A percentile compares a stretch with the other conserved stretches of the same genome.
Evolutionary conservation across 30 jellyfish, hydroid and myxozoan genomes (phyloP).

Genomic region (Hydra vulgaris): DNA sequence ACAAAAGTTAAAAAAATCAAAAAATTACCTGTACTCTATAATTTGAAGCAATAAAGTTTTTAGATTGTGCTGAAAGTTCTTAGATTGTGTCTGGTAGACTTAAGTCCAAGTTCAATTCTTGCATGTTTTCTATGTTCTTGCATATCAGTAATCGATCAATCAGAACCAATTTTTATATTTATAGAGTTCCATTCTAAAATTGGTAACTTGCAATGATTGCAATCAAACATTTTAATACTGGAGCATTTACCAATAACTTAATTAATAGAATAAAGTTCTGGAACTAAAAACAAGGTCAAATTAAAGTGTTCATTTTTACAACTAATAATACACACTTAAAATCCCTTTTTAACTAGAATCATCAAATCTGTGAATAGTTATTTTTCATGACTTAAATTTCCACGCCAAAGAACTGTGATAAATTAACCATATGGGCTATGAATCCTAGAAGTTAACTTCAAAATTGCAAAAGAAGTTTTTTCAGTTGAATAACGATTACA

Average conservation of each 20-base stretch:
- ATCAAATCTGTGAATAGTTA: background rate
- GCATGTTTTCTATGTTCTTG: too few species aligned
- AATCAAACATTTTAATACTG: background rate
- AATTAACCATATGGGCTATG: slow-evolving; percentile 2
- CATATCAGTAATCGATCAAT: background rate
- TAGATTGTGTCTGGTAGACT: too few species aligned
- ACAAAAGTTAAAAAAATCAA: too few species aligned
- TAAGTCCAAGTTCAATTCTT: too few species aligned
- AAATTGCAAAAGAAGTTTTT: background rate
- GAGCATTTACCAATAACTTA: background rate
- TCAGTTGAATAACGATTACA: background rate
- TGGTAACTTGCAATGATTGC: background rate
- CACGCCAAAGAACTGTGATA: background rate
- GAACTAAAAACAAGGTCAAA: background rate
- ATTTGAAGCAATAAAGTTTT: too few species aligned
- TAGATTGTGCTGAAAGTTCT: too few species aligned
- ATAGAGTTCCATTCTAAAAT: background rate
- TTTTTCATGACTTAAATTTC: background rate
- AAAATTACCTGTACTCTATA: too few species aligned
- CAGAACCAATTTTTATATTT: background rate
- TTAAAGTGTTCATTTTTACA: background rate
- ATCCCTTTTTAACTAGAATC: background rate
- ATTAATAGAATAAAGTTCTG: background rate
- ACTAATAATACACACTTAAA: background rate
- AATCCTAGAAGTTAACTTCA: background rate